phyloP scores from a whole-genome alignment of 2,797 vertebrate genomes.

The Acomys russatus region DNA sequence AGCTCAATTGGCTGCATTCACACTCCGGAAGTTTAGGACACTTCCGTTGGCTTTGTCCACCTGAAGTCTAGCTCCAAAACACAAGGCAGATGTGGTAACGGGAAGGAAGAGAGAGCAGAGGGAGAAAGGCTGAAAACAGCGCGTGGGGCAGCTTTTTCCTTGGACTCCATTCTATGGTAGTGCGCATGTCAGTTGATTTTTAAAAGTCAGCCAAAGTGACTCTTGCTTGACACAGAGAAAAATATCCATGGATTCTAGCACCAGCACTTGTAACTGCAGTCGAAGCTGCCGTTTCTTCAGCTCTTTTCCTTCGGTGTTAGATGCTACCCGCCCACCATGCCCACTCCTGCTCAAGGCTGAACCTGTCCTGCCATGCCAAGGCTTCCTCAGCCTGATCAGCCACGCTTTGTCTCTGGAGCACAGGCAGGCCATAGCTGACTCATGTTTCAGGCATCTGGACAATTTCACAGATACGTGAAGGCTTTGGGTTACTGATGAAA shows the following conservation, averaged over 20 bases:
- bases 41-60: not conserved
- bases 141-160: not conserved
- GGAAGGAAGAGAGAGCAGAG: not conserved
- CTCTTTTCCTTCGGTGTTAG: not conserved
- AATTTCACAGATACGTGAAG: constrained; percentile 51
- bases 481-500: constrained; percentile 40
- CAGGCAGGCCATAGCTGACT: not conserved
- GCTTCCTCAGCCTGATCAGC: not conserved
- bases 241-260: not conserved
- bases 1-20: not conserved
- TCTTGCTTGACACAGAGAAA: not conserved
- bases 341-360: not conserved
- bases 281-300: not conserved
- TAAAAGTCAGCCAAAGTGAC: not conserved
- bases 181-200: not conserved
- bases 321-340: too few species aligned
- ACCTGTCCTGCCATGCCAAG: not conserved
- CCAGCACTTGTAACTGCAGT: too few species aligned
- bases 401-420: not conserved
- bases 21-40: not conserved
- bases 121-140: not conserved
- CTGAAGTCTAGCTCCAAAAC: not conserved
- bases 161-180: not conserved
- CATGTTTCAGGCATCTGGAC: not conserved
- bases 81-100: not conserved